phyloP scores from a whole-genome alignment of 2,797 vertebrate genomes.

The Garrulus glandarius region DNA sequence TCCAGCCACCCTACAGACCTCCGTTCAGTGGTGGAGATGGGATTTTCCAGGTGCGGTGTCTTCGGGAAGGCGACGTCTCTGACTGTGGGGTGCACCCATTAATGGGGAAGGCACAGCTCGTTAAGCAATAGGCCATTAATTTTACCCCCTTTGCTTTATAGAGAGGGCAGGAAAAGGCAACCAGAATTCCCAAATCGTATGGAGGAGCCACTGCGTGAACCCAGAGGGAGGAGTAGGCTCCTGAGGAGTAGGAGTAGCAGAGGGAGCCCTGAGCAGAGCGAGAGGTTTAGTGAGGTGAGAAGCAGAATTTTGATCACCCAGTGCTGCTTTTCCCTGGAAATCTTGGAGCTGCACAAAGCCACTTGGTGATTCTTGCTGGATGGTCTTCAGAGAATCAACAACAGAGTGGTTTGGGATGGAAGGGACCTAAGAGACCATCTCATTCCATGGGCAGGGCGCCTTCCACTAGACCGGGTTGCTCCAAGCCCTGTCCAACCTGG shows the following conservation, averaged over 20 bases:
- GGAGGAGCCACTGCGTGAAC: fast-evolving
- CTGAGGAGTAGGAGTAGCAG: too few relatives aligned
- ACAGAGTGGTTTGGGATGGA: neutral
- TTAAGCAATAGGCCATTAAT: neutral
- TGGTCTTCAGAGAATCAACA: neutral
- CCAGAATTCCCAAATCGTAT: neutral
- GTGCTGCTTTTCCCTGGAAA: neutral
- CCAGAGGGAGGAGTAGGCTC: neutral
- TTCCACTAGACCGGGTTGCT: neutral
- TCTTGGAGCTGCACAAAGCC: neutral
- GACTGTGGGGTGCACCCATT: fast-evolving
- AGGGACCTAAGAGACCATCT: neutral
- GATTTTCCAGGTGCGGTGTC: fast-evolving
- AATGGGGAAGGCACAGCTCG: neutral
- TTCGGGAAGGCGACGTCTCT: neutral
- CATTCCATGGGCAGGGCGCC: neutral
- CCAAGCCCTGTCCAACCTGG: neutral
- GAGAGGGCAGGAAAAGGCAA: neutral
- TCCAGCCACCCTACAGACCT: neutral
- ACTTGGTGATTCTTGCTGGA: neutral
- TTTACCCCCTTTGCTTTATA: neutral
- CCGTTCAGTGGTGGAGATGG: neutral
- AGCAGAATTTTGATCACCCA: neutral
- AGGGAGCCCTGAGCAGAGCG: fast-evolving
- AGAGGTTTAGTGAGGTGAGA: neutral